phyloP scores from a whole-genome alignment of 2,888 invertebrate genomes.

The Tenthredo distinguenda region DNA sequence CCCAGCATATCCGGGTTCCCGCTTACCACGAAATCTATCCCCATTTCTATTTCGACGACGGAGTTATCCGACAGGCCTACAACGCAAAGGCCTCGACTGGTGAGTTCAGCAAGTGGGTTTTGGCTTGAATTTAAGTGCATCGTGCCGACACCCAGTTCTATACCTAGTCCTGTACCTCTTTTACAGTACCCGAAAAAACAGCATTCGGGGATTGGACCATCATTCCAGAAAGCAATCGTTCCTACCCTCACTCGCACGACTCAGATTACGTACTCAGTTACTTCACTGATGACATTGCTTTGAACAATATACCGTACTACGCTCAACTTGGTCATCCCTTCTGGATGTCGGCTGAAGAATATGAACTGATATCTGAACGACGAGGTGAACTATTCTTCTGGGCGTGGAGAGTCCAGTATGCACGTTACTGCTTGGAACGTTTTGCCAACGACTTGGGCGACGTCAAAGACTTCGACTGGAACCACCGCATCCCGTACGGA shows the following conservation, averaged over 20 bases:
- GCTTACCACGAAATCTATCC: conserved; percentile 86
- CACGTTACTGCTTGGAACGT: conserved; percentile 86
- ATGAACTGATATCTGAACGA: conserved; percentile 79
- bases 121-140: neutral
- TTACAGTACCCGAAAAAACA: conserved; percentile 53
- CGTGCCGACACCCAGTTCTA: neutral
- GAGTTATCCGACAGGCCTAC: conserved; percentile 77
- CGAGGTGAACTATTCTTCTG: conserved; percentile 85
- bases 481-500: conserved; percentile 78
- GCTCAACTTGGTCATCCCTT: conserved; percentile 82
- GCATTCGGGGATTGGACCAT: conserved; percentile 77
- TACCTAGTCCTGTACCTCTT: neutral
- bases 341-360: conserved; percentile 82
- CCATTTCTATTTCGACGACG: conserved; percentile 82
- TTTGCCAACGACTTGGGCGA: conserved; percentile 83
- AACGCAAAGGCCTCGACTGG: neutral
- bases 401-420: conserved; percentile 85
- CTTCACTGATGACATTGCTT: conserved; percentile 86
- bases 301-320: conserved; percentile 85
- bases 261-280: conserved; percentile 83
- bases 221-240: conserved; percentile 82
- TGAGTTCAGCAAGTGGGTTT: conserved; percentile 10
- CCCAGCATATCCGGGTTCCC: conserved; percentile 82
- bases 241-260: conserved; percentile 74
- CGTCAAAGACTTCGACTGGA: conserved; percentile 81